phyloP scores from a whole-genome alignment of 2,888 invertebrate genomes.

The Trichacis sp. region DNA sequence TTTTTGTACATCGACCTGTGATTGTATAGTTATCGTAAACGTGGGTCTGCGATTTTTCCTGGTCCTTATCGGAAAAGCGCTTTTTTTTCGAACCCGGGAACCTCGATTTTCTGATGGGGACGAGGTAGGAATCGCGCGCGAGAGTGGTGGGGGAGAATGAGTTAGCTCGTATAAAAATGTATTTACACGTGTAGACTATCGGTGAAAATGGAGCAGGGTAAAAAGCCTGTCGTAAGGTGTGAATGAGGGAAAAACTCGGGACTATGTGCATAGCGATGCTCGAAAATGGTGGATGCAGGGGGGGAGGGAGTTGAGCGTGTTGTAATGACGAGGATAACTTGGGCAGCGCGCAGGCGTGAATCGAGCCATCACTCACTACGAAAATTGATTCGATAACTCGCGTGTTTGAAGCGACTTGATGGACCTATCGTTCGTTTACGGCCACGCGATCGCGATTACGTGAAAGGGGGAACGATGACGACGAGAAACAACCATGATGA shows the following conservation, averaged over 20 bases:
- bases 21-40: constrained; percentile 53
- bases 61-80: not conserved
- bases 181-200: constrained; percentile 36
- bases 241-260: constrained; percentile 53
- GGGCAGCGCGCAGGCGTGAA: constrained; percentile 46
- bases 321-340: constrained; percentile 34
- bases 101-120: not conserved
- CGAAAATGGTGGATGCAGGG: constrained; percentile 35
- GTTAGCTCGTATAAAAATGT: constrained; percentile 39
- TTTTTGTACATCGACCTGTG: constrained; percentile 56
- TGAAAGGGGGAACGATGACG: constrained; percentile 47
- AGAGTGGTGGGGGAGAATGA: no score
- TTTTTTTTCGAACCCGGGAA: no score
- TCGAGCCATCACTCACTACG: constrained; percentile 50
- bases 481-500: constrained; percentile 44
- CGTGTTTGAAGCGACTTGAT: constrained; percentile 50
- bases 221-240: constrained; percentile 59
- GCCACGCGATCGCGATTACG: constrained; percentile 50
- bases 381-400: constrained; percentile 54
- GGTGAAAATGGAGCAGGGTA: constrained; percentile 23
- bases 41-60: constrained; percentile 24
- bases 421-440: constrained; percentile 50
- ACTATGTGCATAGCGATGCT: constrained; percentile 52
- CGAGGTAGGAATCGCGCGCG: no score
- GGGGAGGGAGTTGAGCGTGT: constrained; percentile 11